These are phyloP conservation scores for Scaptomyza caliginosa DNA, from an alignment of 2,888 invertebrate genomes.

Conservation along the genomic window DNA sequence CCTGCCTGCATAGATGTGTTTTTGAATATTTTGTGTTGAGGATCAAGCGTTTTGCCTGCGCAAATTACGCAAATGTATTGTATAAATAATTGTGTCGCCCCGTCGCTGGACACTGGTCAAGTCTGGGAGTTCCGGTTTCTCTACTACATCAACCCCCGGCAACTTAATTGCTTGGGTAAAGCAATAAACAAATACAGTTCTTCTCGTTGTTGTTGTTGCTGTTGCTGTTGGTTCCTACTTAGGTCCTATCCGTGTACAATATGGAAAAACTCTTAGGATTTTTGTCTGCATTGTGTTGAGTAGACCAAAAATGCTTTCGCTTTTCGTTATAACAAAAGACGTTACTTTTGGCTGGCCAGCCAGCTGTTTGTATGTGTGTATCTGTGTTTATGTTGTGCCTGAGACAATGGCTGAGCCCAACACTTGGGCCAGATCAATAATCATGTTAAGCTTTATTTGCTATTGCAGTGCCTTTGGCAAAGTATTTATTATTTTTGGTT, in stretches of 20 bases:
- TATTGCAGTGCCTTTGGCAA: constrained; percentile 39
- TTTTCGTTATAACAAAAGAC: constrained; percentile 62
- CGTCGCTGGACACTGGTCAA: constrained; percentile 65
- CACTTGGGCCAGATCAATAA: constrained; percentile 71
- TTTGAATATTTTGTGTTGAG: constrained; percentile 18
- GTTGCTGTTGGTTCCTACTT: neutral
- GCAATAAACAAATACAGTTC: constrained; percentile 76
- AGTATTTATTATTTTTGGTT: constrained; percentile 17
- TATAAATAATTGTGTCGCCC: constrained; percentile 75
- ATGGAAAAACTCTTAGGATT: constrained; percentile 27
- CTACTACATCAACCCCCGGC: constrained; percentile 49
- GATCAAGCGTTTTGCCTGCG: constrained; percentile 48
- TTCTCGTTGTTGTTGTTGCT: constrained; percentile 8
- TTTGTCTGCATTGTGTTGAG: constrained; percentile 47
- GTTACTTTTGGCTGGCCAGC: constrained; percentile 62
- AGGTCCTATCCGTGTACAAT: constrained; percentile 7
- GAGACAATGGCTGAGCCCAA: constrained; percentile 50
- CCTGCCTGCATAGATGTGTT: constrained; percentile 40
- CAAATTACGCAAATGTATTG: constrained; percentile 83
- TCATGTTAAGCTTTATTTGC: constrained; percentile 61
- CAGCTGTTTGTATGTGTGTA: constrained; percentile 13
- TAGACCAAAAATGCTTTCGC: constrained; percentile 72
- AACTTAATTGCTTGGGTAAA: constrained; percentile 70
- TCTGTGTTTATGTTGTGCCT: constrained; percentile 10
- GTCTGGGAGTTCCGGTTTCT: constrained; percentile 30